Percentiles rank a stretch among this genome's conserved stretches.
phyloP scores from a whole-genome alignment of 2,888 invertebrate species.

The Drosophila sordidula region DNA sequence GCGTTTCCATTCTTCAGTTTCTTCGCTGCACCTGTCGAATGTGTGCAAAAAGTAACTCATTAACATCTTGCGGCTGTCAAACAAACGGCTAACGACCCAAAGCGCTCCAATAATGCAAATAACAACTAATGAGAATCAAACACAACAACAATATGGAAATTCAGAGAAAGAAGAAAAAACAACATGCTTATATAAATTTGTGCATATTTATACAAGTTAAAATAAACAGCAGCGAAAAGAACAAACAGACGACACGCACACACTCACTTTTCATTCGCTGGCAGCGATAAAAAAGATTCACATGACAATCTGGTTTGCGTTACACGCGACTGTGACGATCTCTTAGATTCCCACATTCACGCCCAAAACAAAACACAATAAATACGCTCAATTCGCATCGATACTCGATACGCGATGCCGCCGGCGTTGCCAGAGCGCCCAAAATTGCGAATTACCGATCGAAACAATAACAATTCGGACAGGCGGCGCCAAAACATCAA shows the following conservation, averaged over 20 bases:
- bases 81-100: slow-evolving; percentile 36
- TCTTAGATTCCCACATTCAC: slow-evolving; percentile 26
- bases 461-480: slow-evolving; percentile 40
- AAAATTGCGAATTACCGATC: slow-evolving; percentile 15
- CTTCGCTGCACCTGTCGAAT: slow-evolving; percentile 43
- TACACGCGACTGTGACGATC: slow-evolving; percentile 56
- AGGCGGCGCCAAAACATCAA: slow-evolving; percentile 74
- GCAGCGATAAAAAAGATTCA: slow-evolving; percentile 59
- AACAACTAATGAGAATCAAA: slow-evolving; percentile 33
- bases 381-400: background rate
- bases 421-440: slow-evolving; percentile 51
- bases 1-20: slow-evolving; percentile 45
- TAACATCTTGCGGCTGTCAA: slow-evolving; percentile 47
- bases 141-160: slow-evolving; percentile 13
- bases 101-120: slow-evolving; percentile 35
- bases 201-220: slow-evolving; percentile 13
- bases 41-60: slow-evolving; percentile 45
- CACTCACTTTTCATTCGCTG: slow-evolving; percentile 6
- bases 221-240: background rate
- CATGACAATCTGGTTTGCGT: slow-evolving; percentile 71
- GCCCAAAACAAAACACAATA: background rate
- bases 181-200: slow-evolving; percentile 14
- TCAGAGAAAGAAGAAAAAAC: background rate
- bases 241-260: slow-evolving; percentile 5
- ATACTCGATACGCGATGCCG: background rate